Evolutionary conservation across 92 coral and sea anemone species (phyloP).

Genomic region (Zoanthus sociatus): DNA sequence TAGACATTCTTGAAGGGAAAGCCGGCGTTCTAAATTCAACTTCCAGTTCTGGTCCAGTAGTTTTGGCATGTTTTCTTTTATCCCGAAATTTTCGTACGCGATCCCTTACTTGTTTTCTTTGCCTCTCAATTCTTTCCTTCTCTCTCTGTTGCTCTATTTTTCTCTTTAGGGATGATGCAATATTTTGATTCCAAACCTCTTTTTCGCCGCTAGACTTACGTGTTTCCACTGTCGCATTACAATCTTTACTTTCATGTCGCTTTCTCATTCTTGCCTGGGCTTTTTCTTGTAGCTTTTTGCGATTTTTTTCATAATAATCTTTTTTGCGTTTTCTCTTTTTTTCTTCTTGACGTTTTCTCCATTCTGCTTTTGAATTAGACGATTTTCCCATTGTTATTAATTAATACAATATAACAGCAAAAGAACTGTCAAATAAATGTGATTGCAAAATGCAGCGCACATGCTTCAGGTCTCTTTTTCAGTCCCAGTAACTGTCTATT

Average conservation of each 20-base stretch:
- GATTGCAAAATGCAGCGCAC: background rate
- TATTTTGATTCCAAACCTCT: background rate
- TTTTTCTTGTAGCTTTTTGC: background rate
- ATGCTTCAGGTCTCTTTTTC: background rate
- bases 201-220: background rate
- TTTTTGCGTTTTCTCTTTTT: too few relatives aligned
- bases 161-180: conserved; percentile 3
- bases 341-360: conserved; percentile 1
- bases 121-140: background rate
- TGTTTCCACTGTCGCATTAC: background rate
- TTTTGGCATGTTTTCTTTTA: background rate
- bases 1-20: background rate
- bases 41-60: background rate
- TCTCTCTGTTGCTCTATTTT: conserved; percentile 1
- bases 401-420: background rate
- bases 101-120: conserved; percentile 2
- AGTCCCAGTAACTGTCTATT: conserved; percentile 5
- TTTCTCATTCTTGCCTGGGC: conserved; percentile 7
- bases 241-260: conserved; percentile 4
- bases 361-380: conserved; percentile 2
- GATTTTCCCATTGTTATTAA: background rate
- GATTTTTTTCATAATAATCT: background rate
- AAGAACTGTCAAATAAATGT: background rate
- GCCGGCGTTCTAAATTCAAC: background rate
- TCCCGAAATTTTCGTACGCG: conserved; percentile 1